Percentiles rank a stretch among this genome's conserved stretches.
Evolutionary conservation across 1,140 invertebrate species (phyloP).

Genomic region (Magallana angulata): DNA sequence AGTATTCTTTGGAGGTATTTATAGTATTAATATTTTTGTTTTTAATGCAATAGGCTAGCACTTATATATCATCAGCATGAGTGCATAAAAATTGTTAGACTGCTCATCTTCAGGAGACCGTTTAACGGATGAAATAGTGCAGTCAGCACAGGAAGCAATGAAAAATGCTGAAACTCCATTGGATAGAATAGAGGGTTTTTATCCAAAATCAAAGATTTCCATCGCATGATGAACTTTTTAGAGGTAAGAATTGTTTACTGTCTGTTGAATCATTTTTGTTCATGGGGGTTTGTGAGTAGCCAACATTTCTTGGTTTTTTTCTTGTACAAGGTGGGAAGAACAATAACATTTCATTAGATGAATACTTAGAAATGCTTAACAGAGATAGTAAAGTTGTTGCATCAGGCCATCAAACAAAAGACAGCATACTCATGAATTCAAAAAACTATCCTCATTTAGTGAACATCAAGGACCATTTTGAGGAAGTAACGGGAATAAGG

Average conservation of each 20-base stretch:
- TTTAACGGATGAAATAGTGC: slow-evolving; percentile 46
- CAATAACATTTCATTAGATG: too few species aligned
- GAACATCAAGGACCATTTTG: too few species aligned
- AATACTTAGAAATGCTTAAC: too few species aligned
- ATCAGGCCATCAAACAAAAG: too few species aligned
- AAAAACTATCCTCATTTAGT: too few species aligned
- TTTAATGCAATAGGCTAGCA: not conserved
- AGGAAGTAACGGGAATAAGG: too few species aligned
- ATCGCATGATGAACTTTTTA: slow-evolving; percentile 45
- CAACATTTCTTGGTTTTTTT: too few species aligned
- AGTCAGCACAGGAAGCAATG: slow-evolving; percentile 42
- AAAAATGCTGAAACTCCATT: slow-evolving; percentile 12
- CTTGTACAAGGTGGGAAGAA: too few species aligned
- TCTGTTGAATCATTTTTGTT: too few species aligned
- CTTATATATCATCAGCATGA: slow-evolving; percentile 1
- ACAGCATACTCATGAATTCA: too few species aligned
- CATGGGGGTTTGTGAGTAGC: too few species aligned
- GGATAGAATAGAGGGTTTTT: slow-evolving; percentile 48
- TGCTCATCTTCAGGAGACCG: slow-evolving; percentile 39
- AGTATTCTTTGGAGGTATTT: slow-evolving; percentile 9
- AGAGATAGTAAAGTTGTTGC: too few species aligned
- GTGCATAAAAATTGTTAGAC: not conserved
- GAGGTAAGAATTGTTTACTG: slow-evolving; percentile 18
- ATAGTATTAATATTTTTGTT: not conserved
- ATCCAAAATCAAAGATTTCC: slow-evolving; percentile 40